Percentiles rank a stretch among this genome's conserved stretches.
Conservation (phyloP, 1,140 invertebrate species). For the Hylaeus anthracinus region DNA sequence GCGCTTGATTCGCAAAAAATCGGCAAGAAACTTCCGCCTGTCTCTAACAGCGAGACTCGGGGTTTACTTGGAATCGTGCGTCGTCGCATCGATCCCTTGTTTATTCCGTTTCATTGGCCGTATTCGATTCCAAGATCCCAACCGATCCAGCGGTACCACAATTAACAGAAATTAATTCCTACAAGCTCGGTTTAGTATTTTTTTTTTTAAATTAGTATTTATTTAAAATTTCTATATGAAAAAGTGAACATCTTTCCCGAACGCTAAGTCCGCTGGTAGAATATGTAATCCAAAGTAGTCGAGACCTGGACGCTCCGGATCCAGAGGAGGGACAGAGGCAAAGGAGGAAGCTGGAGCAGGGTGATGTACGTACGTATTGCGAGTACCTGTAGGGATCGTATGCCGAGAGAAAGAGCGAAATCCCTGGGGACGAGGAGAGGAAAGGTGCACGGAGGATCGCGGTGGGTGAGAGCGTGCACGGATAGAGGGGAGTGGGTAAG, state of each 20-base stretch:
- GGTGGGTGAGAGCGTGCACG: conserved; percentile 20
- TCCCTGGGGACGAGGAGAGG: conserved; percentile 19
- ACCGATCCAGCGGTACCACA: background rate
- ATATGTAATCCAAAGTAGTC: conserved; percentile 54
- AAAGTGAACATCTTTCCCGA: too few relatives aligned
- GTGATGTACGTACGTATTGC: conserved; percentile 55
- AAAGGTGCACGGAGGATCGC: conserved; percentile 9
- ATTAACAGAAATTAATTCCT: too few relatives aligned
- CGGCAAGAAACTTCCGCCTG: conserved; percentile 69
- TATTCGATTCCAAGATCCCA: background rate
- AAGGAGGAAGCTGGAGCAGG: conserved; percentile 40
- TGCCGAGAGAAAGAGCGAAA: conserved; percentile 19
- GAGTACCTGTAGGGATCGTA: conserved; percentile 33
- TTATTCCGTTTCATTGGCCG: background rate
- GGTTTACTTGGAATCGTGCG: conserved; percentile 64
- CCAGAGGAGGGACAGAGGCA: background rate
- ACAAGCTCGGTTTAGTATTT: too few relatives aligned
- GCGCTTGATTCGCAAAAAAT: conserved; percentile 65
- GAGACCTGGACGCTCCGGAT: conserved; percentile 38
- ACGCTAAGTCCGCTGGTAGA: background rate
- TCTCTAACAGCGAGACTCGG: conserved; percentile 67
- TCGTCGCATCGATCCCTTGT: conserved; percentile 8
- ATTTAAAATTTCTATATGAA: too few relatives aligned
- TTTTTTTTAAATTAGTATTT: too few relatives aligned
- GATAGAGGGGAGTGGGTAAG: conserved; percentile 56